phyloP scores from a whole-genome alignment of 2,113 vertebrate species.

The Coracopsis vasa region DNA sequence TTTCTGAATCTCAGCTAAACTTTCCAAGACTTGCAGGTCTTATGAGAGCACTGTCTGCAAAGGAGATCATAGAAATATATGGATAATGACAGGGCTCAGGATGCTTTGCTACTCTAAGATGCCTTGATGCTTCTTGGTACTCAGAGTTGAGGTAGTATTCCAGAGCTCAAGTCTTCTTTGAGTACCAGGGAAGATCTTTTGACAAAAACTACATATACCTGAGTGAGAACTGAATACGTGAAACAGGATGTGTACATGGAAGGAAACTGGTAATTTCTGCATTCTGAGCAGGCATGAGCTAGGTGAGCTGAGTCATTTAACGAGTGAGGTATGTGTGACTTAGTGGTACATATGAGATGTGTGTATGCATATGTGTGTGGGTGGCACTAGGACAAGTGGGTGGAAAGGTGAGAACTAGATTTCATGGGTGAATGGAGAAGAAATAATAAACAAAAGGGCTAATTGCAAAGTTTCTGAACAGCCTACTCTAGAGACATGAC shows the following conservation, averaged over 20 bases:
- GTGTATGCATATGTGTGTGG: neutral
- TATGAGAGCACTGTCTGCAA: neutral
- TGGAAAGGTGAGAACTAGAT: neutral
- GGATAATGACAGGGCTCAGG: neutral
- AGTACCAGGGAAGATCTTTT: neutral
- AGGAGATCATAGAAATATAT: neutral
- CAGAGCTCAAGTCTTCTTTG: neutral
- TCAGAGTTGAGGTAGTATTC: neutral
- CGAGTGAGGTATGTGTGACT: neutral
- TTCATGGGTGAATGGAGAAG: neutral
- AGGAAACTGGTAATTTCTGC: neutral
- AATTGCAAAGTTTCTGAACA: constrained; percentile 20
- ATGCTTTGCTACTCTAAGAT: neutral
- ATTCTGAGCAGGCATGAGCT: neutral
- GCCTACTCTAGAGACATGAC: neutral
- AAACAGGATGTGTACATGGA: neutral
- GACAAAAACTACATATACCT: neutral
- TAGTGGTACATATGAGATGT: neutral
- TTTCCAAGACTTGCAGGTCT: neutral
- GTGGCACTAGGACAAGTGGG: neutral
- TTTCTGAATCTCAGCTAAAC: neutral
- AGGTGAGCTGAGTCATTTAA: neutral
- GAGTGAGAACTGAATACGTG: neutral
- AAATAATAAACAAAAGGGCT: constrained; percentile 24
- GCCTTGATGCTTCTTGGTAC: neutral